Conservation (phyloP, 2,797 vertebrate genomes). For the Xenentodon cancila region DNA sequence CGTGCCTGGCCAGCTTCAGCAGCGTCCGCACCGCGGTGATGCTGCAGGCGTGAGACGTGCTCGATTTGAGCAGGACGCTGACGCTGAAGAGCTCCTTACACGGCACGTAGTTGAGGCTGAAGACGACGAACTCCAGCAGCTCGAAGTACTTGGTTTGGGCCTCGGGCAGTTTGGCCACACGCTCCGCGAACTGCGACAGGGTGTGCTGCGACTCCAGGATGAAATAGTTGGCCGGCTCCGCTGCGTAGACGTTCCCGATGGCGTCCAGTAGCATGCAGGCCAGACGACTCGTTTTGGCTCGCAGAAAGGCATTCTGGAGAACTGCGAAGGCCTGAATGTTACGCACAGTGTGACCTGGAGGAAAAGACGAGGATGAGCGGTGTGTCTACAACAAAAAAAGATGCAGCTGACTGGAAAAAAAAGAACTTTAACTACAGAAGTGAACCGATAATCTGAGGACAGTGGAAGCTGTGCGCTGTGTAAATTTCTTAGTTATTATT, state of each 20-base stretch:
- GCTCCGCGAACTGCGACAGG: conserved; percentile 94
- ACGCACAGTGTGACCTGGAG: conserved; percentile 91
- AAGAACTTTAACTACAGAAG: neutral
- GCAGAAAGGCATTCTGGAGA: conserved; percentile 95
- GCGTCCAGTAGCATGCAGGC: conserved; percentile 94
- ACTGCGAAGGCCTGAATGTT: conserved; percentile 97
- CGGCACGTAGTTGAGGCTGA: conserved; percentile 97
- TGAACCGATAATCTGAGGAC: too few species aligned
- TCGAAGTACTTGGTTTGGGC: conserved; percentile 96
- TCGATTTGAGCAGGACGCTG: conserved; percentile 95
- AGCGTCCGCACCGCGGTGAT: conserved; percentile 91
- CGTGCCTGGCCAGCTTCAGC: conserved; percentile 92
- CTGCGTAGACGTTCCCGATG: conserved; percentile 92
- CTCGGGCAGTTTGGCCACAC: conserved; percentile 91
- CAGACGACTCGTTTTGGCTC: conserved; percentile 91
- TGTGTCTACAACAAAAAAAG: neutral
- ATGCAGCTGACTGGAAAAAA: neutral
- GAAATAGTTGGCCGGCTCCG: conserved; percentile 96
- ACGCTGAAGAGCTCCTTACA: conserved; percentile 99
- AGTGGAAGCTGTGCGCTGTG: too few species aligned
- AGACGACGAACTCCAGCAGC: conserved; percentile 95
- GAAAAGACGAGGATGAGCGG: neutral
- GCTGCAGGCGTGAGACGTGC: conserved; percentile 92
- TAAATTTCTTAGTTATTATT: too few species aligned
- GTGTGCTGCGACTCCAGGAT: conserved; percentile 97